Evolutionary conservation across 2,113 vertebrate species (phyloP).

Genomic region (Hippocampus barbouri): DNA sequence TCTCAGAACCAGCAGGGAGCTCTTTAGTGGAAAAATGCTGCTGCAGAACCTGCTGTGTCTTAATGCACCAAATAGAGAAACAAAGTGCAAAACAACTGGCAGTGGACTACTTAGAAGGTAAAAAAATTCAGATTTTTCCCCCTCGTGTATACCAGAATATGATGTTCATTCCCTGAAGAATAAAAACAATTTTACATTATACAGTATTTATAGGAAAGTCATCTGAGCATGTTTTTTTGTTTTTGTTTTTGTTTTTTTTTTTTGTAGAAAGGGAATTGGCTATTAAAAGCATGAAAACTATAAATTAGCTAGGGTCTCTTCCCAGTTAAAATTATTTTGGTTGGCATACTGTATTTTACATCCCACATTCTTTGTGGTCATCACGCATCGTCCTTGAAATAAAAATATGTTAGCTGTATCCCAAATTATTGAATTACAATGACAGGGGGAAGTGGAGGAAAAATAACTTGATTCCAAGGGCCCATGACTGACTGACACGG

Average conservation of each 20-base stretch:
- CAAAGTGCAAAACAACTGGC: constrained; percentile 1
- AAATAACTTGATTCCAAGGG: no score
- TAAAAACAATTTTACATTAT: background rate
- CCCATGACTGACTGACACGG: no score
- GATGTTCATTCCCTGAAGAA: background rate
- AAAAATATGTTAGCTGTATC: no score
- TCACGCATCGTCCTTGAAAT: background rate
- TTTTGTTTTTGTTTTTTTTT: no score
- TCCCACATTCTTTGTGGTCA: background rate
- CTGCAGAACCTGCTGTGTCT: background rate
- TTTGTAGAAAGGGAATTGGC: no score
- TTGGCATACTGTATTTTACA: background rate
- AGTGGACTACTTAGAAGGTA: background rate
- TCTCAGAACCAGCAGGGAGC: background rate
- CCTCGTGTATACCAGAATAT: background rate
- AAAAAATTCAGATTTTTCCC: background rate
- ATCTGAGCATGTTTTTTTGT: background rate
- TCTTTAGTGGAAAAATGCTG: background rate
- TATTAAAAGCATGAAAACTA: background rate
- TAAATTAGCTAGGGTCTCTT: background rate
- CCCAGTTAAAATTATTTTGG: background rate
- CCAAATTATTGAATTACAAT: no score
- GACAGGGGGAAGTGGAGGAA: no score
- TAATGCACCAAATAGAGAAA: constrained; percentile 2
- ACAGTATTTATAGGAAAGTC: no score